A percentile compares a stretch with the other conserved stretches of the same genome.
Evolutionary conservation across 2,797 vertebrate species (phyloP).

Genomic region (Eidolon dupreanum): DNA sequence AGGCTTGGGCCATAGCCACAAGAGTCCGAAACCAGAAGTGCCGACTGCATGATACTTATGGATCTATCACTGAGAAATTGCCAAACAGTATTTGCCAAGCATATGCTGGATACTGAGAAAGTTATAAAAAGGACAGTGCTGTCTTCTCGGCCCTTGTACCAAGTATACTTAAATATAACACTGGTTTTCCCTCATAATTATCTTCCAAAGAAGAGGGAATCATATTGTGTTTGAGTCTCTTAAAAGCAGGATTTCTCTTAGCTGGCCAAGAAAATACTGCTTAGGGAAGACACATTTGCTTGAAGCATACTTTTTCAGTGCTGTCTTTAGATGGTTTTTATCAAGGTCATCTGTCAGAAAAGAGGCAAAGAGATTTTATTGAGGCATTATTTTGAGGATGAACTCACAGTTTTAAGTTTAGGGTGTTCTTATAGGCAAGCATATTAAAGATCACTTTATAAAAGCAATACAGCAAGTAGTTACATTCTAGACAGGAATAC

Average conservation of each 20-base stretch:
- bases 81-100: rapidly evolving
- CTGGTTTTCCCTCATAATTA: background rate
- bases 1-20: background rate
- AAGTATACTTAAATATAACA: background rate
- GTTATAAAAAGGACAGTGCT: background rate
- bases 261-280: background rate
- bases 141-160: background rate
- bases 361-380: background rate
- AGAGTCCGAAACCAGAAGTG: background rate
- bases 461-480: background rate
- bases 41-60: background rate
- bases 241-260: background rate
- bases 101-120: background rate
- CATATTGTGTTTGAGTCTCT: background rate
- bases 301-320: background rate
- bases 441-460: background rate
- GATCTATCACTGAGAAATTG: background rate
- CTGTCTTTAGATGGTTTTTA: background rate
- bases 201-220: background rate
- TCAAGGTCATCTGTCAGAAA: background rate
- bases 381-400: background rate
- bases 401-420: background rate
- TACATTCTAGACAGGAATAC: background rate
- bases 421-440: background rate
- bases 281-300: background rate